Conservation (phyloP, 2,888 invertebrate species). For the Anorthoa munda region DNA sequence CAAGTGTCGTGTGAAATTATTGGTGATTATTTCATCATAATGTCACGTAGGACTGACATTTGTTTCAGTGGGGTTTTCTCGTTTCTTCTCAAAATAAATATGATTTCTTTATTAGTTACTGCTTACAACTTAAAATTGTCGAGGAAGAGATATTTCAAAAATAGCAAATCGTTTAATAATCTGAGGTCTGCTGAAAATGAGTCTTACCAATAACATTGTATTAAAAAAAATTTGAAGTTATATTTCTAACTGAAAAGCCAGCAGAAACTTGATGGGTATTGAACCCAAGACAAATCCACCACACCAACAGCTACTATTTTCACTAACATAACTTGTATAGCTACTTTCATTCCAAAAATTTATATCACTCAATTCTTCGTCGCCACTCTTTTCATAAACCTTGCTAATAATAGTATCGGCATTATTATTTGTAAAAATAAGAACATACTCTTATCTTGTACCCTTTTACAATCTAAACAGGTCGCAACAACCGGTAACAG, state of each 20-base stretch:
- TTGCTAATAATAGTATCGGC: background rate
- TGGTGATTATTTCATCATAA: slow-evolving; percentile 6
- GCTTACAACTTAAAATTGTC: background rate
- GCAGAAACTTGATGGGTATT: background rate
- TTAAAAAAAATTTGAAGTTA: background rate
- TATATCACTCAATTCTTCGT: background rate
- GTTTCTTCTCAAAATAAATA: background rate
- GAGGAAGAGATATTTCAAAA: background rate
- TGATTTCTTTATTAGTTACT: background rate
- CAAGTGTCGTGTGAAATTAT: slow-evolving; percentile 66
- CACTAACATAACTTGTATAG: too few species aligned
- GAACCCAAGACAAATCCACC: background rate
- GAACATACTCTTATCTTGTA: slow-evolving; percentile 22
- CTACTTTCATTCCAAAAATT: background rate
- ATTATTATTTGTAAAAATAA: slow-evolving; percentile 46
- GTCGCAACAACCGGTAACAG: slow-evolving; percentile 40
- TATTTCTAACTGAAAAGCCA: background rate
- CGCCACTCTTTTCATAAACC: background rate
- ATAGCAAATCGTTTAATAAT: background rate
- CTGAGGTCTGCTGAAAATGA: background rate
- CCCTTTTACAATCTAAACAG: slow-evolving; percentile 35
- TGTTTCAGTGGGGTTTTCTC: too few species aligned
- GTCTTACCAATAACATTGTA: too few species aligned
- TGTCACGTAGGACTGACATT: background rate
- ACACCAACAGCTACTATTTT: background rate